Evolutionary conservation across 2,113 vertebrate species (phyloP).

Genomic region (Lepidothrix coronata): DNA sequence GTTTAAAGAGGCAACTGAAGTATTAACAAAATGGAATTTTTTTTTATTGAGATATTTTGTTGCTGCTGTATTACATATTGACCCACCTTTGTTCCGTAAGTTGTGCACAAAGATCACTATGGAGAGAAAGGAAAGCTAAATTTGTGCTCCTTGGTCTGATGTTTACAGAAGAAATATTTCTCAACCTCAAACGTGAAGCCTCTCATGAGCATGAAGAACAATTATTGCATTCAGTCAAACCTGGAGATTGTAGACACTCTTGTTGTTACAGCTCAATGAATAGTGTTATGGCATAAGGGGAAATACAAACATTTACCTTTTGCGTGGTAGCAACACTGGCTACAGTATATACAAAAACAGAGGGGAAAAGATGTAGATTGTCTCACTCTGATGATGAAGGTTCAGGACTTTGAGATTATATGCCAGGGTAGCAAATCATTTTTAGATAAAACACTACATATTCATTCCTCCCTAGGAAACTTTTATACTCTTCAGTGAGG

Average conservation of each 20-base stretch:
- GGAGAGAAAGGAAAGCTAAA: slow-evolving; percentile 42
- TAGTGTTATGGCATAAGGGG: background rate
- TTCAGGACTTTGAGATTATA: background rate
- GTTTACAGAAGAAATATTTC: slow-evolving; percentile 58
- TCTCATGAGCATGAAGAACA: slow-evolving; percentile 15
- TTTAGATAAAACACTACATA: background rate
- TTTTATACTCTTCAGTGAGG: background rate
- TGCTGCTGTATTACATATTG: background rate
- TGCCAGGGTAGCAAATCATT: background rate
- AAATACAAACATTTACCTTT: background rate
- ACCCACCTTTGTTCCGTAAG: background rate
- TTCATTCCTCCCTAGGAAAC: background rate
- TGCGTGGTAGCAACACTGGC: background rate
- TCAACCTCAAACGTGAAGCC: slow-evolving; percentile 2
- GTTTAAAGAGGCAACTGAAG: slow-evolving; percentile 12
- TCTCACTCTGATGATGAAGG: background rate
- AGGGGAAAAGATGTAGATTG: background rate
- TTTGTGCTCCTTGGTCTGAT: slow-evolving; percentile 8
- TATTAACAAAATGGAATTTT: background rate
- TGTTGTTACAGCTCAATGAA: background rate
- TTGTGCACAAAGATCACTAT: slow-evolving; percentile 29
- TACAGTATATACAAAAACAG: background rate
- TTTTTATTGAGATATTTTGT: background rate
- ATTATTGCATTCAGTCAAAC: slow-evolving; percentile 34
- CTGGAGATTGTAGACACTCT: background rate